Base-by-base conservation (phyloP, 1,140 invertebrate genomes). In the Lepidotrigona ventralis region DNA sequence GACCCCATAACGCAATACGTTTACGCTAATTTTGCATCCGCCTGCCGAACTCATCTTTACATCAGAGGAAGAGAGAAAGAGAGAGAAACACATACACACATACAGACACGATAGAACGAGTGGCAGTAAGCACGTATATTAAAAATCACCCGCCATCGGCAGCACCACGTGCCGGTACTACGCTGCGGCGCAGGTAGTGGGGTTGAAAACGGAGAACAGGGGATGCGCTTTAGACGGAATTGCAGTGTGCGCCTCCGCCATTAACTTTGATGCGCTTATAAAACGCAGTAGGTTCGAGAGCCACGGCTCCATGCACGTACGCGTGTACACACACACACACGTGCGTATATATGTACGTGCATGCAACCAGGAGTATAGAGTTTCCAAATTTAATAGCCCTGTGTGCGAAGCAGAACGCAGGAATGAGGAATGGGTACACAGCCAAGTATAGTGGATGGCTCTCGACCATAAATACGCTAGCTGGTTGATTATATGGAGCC, bases 361-460 rank as follows among this genome's bases (percentile, higher is more conserved):
- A 60, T 39, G 69, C 64, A 73, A 26, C 64, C 74, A 78, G 78
- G 84, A 85, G 88, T 93, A 92, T 93, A 92, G 89, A 91, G 91
- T 93, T 93, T 92, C 92, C 90, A 93, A 93, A 93, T 93, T 93
- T 93, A 93, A 93, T 92, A 93, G 91, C 90, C 84, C 90, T 92
- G 91, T 88, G 88, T 88, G 88, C 86, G 81, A 85, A 74, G 85
- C 83, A 86, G 88, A 84, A 89, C 80, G 79, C 88, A 88, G 90
- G 88, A 89, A 91, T 89, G 91, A 91, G 91, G 87, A 91, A 91
- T 91, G 90, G 87, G 81, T 83, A 90, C 89, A 81, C 86, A 88
- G 39, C 75, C 89, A 88, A 84, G 82, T 86, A 88, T 71, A 66
- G 81, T 68, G 87, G 87, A 79, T 86, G 82, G 83, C 89, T 90